Base-by-base conservation (phyloP, 2,797 vertebrate genomes). In the Enteromius fasciolatus region DNA sequence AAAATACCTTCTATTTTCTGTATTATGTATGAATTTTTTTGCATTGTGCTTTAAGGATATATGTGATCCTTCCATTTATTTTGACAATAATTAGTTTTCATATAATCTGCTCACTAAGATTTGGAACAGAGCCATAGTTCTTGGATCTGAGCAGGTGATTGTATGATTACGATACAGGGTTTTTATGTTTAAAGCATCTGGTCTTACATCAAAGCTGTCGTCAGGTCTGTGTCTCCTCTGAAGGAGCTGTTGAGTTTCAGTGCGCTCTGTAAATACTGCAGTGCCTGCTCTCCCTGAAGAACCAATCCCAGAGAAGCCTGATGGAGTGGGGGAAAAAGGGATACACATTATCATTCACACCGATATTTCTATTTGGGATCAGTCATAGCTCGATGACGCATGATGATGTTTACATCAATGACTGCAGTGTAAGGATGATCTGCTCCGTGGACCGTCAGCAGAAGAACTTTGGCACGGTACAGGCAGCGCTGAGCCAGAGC, bases 251-350 rank as follows among this genome's bases (percentile, higher is more conserved):
- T 95, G 84, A 94, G 89, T 80, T 87, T 94, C 17, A 96, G 92
- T 23, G 95, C 93, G 18, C 90, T 96, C 83, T 93, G 92, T 3
- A 96, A 87, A 87, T 91, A 96, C 85, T 88, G 90, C 10, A 90
- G 87, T 0, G 91, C 87, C 66, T 92, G 93, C 64, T 94, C 94
- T 50, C 93, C 93, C n/a, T 93, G 88, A 84, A 95, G 88, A 78
- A 96, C 54, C 86, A 96, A 85, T 0, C 95, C 94, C 57, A 96
- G 94, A 88, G 94, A 95, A 87, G 89, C 92, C 96, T 96, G 86
- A 61, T 54, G 84, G 59, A 84, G 3, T 14, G 36, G 28, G 11
- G 41, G 3, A 25, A 5, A 33, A 28, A 61, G 8, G 9, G 5
- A 44, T 9, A 44, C 17, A 6, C 4, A 25, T 25, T 17, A 78